Evolutionary conservation across 2,797 vertebrate species (phyloP).

Genomic region (Columba guinea): DNA sequence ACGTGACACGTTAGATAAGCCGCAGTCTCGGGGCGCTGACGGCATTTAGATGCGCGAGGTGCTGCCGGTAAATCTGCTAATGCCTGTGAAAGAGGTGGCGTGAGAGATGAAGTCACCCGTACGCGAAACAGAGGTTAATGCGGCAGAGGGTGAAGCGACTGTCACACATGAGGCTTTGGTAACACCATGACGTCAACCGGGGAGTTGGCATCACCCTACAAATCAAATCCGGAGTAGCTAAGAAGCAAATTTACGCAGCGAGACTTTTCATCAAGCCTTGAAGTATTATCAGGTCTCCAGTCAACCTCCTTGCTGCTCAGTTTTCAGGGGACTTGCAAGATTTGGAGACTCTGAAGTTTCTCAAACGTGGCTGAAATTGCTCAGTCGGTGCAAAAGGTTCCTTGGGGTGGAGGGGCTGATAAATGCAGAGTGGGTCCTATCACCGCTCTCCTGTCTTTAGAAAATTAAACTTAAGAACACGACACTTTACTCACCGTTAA

Average conservation of each 20-base stretch:
- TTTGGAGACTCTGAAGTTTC: not conserved
- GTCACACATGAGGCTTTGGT: not conserved
- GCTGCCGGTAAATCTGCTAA: not conserved
- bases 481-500: fast-evolving
- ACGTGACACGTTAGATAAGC: not conserved
- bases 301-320: not conserved
- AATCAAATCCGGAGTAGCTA: not conserved
- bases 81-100: not conserved
- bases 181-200: not conserved
- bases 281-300: not conserved
- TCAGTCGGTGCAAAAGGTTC: not conserved
- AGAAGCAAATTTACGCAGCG: not conserved
- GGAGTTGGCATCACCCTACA: not conserved
- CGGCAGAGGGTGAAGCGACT: fast-evolving
- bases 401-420: not conserved
- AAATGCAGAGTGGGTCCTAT: not conserved
- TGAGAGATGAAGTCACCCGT: not conserved
- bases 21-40: fast-evolving
- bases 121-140: fast-evolving
- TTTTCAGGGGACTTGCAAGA: not conserved
- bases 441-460: not conserved
- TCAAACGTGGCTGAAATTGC: fast-evolving
- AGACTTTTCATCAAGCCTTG: not conserved
- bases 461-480: not conserved
- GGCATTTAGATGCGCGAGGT: not conserved